Base-by-base conservation (phyloP, 2,113 vertebrate species). In the Oncorhynchus keta region DNA sequence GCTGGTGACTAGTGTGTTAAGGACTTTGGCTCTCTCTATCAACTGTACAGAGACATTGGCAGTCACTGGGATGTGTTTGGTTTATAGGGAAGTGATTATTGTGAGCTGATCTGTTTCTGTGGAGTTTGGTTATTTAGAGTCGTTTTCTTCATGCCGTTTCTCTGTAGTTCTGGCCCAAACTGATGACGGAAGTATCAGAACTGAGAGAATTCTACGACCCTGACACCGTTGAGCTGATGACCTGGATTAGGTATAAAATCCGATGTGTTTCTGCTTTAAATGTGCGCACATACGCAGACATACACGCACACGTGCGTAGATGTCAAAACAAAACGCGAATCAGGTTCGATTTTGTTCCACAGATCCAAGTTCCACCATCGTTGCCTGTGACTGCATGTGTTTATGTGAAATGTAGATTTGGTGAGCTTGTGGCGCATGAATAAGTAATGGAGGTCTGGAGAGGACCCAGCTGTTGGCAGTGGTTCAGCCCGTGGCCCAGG, bases 151-250 rank as follows among this genome's bases (percentile, higher is more conserved):
- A 20, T 8, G 65, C 20, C 79, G 55, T 62, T 73, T 83, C 30
- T 8, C 59, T 82, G 39, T 71, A 99, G 97, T 97, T 97, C 92
- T 97, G 95, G 95, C 97, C 96, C 66, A 96, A 95, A 89, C 86
- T 98, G 89, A 95, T 95, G 95, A 95, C 95, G 87, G 97, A 99
- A 89, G 83, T 99, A 16, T 96, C 95, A 66, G 97, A 99, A 83
- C 88, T 99, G 92, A 95, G 96, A 89, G 97, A 99, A 90, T 99
- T 99, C 92, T 97, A 97, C 84, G 97, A 99, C 91, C 98, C 98
- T 72, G 97, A 99, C 89, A 99, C 98, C 2, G 97, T 99, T 94
- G 97, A 98, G 92, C 95, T 99, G 89, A 99, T 98, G 97, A 95
- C 95, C 90, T 99, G 97, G 97, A 99, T 99, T 90, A 98, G 96